Evolutionary conservation across 2,797 vertebrate species (phyloP).

Genomic region (Amphiprion clarkii): DNA sequence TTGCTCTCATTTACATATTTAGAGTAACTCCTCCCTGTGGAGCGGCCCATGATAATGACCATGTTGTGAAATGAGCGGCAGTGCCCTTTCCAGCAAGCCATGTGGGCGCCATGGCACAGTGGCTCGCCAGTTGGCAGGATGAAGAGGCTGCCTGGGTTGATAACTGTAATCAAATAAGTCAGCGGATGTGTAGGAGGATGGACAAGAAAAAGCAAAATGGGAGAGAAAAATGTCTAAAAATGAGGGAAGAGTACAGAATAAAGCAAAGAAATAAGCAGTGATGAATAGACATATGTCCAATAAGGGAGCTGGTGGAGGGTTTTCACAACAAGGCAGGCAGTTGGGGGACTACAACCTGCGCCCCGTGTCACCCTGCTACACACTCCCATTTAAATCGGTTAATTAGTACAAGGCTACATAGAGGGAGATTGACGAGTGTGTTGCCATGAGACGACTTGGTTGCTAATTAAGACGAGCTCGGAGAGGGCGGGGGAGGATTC

Average conservation of each 20-base stretch:
- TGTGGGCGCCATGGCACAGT: slow-evolving; percentile 36
- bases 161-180: slow-evolving; percentile 52
- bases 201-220: neutral
- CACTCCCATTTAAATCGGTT: slow-evolving; percentile 73
- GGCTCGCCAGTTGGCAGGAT: slow-evolving; percentile 61
- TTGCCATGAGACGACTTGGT: slow-evolving; percentile 78
- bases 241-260: neutral
- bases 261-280: slow-evolving; percentile 8
- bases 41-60: slow-evolving; percentile 59
- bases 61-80: slow-evolving; percentile 55
- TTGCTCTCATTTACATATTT: slow-evolving; percentile 66
- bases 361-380: slow-evolving; percentile 58
- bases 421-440: slow-evolving; percentile 76
- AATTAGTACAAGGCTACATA: slow-evolving; percentile 72
- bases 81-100: slow-evolving; percentile 51
- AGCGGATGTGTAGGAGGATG: slow-evolving; percentile 9
- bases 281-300: slow-evolving; percentile 5
- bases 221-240: neutral
- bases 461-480: slow-evolving; percentile 80
- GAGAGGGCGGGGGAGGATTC: slow-evolving; percentile 45
- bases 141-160: slow-evolving; percentile 37
- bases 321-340: slow-evolving; percentile 17
- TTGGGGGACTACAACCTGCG: slow-evolving; percentile 30
- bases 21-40: slow-evolving; percentile 57
- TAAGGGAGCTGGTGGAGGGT: slow-evolving; percentile 7